Conservation (phyloP, 2,888 invertebrate genomes). For the Philaethria dido region DNA sequence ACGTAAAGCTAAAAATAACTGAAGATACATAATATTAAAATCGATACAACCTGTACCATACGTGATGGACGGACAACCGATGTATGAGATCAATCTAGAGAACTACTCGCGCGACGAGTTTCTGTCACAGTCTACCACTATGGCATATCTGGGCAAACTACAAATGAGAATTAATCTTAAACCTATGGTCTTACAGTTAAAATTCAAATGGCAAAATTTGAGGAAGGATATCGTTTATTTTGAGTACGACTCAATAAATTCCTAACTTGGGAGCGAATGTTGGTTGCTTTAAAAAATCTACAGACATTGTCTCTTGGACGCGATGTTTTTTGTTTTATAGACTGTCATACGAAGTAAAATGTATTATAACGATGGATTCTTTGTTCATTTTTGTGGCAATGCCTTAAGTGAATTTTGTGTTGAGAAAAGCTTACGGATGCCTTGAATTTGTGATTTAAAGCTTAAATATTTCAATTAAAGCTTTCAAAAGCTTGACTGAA, state of each 20-base stretch:
- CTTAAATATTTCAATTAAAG: conserved; percentile 10
- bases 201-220: conserved; percentile 7
- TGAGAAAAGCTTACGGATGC: background rate
- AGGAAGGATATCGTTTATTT: conserved; percentile 61
- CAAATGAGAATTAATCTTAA: conserved; percentile 21
- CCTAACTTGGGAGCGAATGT: conserved; percentile 71
- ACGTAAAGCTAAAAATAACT: conserved; percentile 32
- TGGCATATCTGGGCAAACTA: background rate
- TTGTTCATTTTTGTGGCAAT: conserved; percentile 22
- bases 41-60: conserved; percentile 53
- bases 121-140: conserved; percentile 49
- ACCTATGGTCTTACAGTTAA: conserved; percentile 2
- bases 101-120: conserved; percentile 61
- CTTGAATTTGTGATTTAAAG: conserved; percentile 6
- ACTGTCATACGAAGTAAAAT: conserved; percentile 61
- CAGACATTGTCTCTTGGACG: conserved; percentile 60
- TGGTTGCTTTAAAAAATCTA: conserved; percentile 66
- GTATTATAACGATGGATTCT: conserved; percentile 59
- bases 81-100: conserved; percentile 73
- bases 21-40: conserved; percentile 35
- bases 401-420: conserved; percentile 23
- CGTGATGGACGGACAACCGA: conserved; percentile 73
- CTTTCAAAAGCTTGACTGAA: background rate
- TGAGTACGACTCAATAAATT: conserved; percentile 78
- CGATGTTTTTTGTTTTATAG: conserved; percentile 52